phyloP scores from a whole-genome alignment of 2,797 vertebrate species.

The Triplophysa bombifrons region DNA sequence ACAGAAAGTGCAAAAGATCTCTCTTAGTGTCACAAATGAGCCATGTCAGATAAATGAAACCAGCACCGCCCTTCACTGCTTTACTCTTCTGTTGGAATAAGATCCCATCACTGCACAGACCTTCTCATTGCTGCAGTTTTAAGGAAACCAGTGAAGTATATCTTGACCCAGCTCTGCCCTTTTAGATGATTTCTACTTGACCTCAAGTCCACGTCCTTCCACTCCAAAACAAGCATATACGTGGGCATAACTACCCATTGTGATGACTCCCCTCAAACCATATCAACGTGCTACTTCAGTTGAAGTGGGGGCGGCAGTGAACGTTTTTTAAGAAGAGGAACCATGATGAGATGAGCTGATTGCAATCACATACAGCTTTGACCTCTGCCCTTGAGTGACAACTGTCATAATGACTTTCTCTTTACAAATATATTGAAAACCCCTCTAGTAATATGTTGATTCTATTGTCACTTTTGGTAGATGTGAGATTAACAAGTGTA shows the following conservation, averaged over 20 bases:
- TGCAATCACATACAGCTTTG: conserved; percentile 44
- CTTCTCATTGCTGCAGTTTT: conserved; percentile 18
- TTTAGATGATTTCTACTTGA: conserved; percentile 19
- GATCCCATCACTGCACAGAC: neutral
- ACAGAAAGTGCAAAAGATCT: conserved; percentile 39
- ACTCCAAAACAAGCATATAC: neutral
- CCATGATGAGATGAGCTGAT: conserved; percentile 21
- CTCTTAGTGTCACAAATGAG: conserved; percentile 38
- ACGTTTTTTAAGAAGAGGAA: neutral
- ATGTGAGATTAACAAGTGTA: too few relatives aligned
- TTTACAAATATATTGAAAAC: neutral
- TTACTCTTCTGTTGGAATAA: neutral
- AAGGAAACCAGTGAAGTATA: conserved; percentile 23
- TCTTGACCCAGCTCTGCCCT: conserved; percentile 23
- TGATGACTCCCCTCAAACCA: neutral
- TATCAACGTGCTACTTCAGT: conserved; percentile 2
- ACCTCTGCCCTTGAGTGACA: conserved; percentile 14
- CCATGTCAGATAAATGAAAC: conserved; percentile 40
- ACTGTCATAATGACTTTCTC: conserved; percentile 40
- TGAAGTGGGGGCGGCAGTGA: neutral
- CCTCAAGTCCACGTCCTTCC: conserved; percentile 4
- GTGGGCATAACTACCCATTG: conserved; percentile 12
- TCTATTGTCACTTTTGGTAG: neutral
- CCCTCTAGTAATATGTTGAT: neutral
- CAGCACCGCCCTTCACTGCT: conserved; percentile 26